Percentiles rank a stretch among this genome's conserved stretches.
These are phyloP conservation scores for Drosophila malerkotliana DNA, from an alignment of 1,140 invertebrate species.

Conservation along the genomic window DNA sequence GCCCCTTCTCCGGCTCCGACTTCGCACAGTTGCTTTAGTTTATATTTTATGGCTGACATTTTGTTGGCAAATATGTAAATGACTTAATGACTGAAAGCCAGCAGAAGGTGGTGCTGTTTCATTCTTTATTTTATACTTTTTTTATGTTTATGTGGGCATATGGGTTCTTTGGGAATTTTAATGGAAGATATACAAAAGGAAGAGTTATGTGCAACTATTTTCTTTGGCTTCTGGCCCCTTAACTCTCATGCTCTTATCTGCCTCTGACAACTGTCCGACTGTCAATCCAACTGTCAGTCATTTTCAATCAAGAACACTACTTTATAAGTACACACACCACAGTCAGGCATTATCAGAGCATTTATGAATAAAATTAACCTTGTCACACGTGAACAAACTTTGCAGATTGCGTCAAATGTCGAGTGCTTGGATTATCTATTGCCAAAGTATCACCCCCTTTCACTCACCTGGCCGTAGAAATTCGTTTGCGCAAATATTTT, in stretches of 20 bases:
- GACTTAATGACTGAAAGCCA: constrained; percentile 65
- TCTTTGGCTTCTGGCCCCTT: neutral
- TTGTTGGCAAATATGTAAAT: constrained; percentile 71
- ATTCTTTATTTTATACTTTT: constrained; percentile 1
- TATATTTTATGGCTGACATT: constrained; percentile 67
- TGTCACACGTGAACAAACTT: constrained; percentile 69
- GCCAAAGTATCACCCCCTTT: constrained; percentile 10
- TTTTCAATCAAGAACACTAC: constrained; percentile 37
- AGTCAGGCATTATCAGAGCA: constrained; percentile 37
- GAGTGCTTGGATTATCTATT: constrained; percentile 37
- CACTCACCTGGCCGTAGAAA: constrained; percentile 16
- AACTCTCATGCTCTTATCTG: constrained; percentile 11
- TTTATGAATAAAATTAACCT: constrained; percentile 58
- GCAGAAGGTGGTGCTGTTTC: constrained; percentile 36
- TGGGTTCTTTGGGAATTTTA: neutral
- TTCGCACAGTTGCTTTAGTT: constrained; percentile 52
- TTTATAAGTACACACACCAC: constrained; percentile 24
- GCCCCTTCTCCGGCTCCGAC: constrained; percentile 2
- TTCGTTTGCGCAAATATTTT: constrained; percentile 58
- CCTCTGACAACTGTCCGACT: constrained; percentile 30
- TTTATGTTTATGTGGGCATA: constrained; percentile 4
- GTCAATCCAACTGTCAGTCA: constrained; percentile 41
- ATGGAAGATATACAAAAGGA: neutral
- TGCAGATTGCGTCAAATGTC: constrained; percentile 75
- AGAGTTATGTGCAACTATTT: neutral